Conservation (phyloP, 2,888 invertebrate species). For the Coecobrya sp. region DNA sequence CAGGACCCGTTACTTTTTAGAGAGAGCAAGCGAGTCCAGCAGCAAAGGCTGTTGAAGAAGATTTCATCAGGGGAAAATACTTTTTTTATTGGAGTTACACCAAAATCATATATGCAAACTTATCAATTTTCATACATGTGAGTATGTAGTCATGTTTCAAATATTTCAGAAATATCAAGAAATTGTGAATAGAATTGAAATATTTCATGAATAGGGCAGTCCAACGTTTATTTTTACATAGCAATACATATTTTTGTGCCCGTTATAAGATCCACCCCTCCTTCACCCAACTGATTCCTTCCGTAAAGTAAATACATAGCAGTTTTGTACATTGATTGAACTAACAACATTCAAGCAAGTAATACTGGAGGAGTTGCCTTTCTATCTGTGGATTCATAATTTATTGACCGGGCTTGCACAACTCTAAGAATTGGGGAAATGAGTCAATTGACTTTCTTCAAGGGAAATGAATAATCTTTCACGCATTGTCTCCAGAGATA, state of each 20-base stretch:
- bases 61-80: constrained; percentile 35
- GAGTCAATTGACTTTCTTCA: constrained; percentile 9
- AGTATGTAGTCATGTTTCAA: not conserved
- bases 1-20: constrained; percentile 9
- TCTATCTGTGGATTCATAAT: not conserved
- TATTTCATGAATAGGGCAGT: not conserved
- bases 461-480: constrained; percentile 15
- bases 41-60: constrained; percentile 1
- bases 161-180: not conserved
- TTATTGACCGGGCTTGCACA: not conserved
- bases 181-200: not conserved
- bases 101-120: constrained; percentile 55
- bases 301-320: constrained; percentile 21
- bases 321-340: not conserved
- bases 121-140: not conserved
- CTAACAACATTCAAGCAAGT: not conserved
- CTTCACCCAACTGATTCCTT: not conserved
- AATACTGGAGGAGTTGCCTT: not conserved
- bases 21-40: not conserved
- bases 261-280: not conserved
- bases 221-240: not conserved
- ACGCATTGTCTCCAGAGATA: constrained; percentile 55
- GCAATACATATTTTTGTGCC: not conserved
- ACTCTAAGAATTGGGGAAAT: not conserved
- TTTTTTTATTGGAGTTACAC: constrained; percentile 30